Evolutionary conservation across 1,140 invertebrate species (phyloP), one percentile per base, ranked within the genome.

Genomic region (Drosophila fuyamai): DNA sequence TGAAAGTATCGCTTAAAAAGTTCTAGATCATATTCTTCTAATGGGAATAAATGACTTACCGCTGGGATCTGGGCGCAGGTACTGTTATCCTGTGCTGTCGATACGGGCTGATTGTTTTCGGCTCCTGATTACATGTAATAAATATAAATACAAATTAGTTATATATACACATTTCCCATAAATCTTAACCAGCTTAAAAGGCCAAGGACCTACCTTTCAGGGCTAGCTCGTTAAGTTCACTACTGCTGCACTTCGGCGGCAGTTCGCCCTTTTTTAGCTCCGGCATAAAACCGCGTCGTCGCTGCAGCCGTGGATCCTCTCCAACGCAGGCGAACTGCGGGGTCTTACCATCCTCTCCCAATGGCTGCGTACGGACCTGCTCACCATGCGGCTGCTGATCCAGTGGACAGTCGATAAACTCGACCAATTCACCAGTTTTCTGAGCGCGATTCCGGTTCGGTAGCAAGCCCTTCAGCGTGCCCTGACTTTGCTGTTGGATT

Each of bases 331-430:
- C 54, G 12, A 85, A 86, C 46, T 79, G 85, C 32, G 79, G 32
- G 2, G 81, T 41, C 23, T 72, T 88, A 0, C 90, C 89, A 65
- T 92, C 91, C 56, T 92, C 92, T 1, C 92, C 92, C 40, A 92
- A 32, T 0, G 90, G 92, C 51, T 92, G 92, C 1, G 90, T 89
- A 14, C 92, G 91, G 9, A 91, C 79, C 60, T 90, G 82, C 29
- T 91, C 80, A 4, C 36, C 6, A 3, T 43, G 65, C 36, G 76
- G 65, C 55, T 74, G 71, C 55, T 80, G 83, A 27, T 90, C 79
- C 38, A 79, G 27, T 6, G 90, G 76, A 29, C 91, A 61, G 77
- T 77, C 63, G 44, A 63, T 56, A 12, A 46, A 76, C 53, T 50
- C 35, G 16, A 63, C 50, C 18, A 76, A 65, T 9, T 67, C 74